Evolutionary conservation across 2,113 vertebrate genomes (phyloP).

Genomic region (Malurus alboscapulatus): DNA sequence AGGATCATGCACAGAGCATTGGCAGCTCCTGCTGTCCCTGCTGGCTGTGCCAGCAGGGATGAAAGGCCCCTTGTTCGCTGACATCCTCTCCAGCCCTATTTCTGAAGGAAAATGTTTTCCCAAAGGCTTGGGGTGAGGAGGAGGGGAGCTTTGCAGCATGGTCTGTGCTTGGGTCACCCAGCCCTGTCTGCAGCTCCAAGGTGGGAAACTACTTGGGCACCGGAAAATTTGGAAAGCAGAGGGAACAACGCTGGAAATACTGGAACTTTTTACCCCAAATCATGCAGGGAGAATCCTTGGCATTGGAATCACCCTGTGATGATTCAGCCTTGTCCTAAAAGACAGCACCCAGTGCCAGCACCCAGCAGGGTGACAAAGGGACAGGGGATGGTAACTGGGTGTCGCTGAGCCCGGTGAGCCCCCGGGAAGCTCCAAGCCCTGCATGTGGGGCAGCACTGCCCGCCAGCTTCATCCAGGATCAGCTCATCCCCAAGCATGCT

Average conservation of each 20-base stretch:
- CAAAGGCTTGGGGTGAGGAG: not conserved
- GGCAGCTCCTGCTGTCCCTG: not conserved
- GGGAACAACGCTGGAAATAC: not conserved
- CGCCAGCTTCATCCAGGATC: not conserved
- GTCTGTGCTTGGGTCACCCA: not conserved
- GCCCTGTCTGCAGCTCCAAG: rapidly evolving
- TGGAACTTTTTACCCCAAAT: not conserved
- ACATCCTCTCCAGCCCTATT: not conserved
- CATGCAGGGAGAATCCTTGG: not conserved
- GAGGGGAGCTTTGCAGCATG: not conserved
- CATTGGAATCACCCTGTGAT: rapidly evolving
- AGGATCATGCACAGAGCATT: not conserved
- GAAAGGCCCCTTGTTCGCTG: constrained; percentile 32
- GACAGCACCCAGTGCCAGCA: not conserved
- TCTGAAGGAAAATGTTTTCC: constrained; percentile 24
- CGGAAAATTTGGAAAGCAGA: not conserved
- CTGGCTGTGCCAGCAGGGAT: not conserved
- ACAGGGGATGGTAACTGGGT: rapidly evolving
- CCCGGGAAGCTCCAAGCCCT: not conserved
- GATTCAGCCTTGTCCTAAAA: not conserved
- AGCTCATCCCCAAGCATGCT: not conserved
- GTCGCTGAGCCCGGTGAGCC: rapidly evolving
- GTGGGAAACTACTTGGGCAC: not conserved
- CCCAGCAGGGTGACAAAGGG: not conserved
- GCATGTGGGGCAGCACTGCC: not conserved